A percentile compares a stretch with the other conserved stretches of the same genome.
Evolutionary conservation across 2,797 vertebrate genomes (phyloP).

Genomic region (Anomalospiza imberbis): DNA sequence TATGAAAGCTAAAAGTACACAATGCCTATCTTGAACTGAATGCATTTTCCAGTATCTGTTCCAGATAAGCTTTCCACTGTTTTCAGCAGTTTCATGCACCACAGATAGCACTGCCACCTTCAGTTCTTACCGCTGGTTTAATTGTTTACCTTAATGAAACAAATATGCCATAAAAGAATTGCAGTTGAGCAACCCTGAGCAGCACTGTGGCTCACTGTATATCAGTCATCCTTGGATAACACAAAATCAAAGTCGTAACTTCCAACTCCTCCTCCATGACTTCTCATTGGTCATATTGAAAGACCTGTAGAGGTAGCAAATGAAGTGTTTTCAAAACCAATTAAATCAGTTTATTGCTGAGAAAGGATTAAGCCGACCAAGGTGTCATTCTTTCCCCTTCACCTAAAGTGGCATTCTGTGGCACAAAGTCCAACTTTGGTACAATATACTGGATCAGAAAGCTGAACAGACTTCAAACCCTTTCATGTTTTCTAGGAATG

Average conservation of each 20-base stretch:
- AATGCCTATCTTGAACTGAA: neutral
- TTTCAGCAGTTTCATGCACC: neutral
- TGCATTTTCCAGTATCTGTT: neutral
- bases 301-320: neutral
- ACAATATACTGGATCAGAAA: neutral
- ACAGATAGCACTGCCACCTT: neutral
- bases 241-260: neutral
- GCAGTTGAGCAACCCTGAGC: neutral
- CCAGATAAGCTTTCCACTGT: neutral
- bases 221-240: neutral
- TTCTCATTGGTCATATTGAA: neutral
- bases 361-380: neutral
- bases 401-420: neutral
- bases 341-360: neutral
- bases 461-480: neutral
- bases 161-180: conserved; percentile 20
- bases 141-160: conserved; percentile 24
- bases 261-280: neutral
- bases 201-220: neutral
- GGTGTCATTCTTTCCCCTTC: neutral
- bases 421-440: neutral
- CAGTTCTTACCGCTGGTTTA: neutral
- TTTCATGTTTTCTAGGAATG: conserved; percentile 30
- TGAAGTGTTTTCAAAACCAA: neutral
- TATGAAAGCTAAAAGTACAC: neutral